Evolutionary conservation across 1,140 invertebrate genomes (phyloP), one percentile per base, ranked within the genome.

Genomic region (Pogonognathellus flavescens): DNA sequence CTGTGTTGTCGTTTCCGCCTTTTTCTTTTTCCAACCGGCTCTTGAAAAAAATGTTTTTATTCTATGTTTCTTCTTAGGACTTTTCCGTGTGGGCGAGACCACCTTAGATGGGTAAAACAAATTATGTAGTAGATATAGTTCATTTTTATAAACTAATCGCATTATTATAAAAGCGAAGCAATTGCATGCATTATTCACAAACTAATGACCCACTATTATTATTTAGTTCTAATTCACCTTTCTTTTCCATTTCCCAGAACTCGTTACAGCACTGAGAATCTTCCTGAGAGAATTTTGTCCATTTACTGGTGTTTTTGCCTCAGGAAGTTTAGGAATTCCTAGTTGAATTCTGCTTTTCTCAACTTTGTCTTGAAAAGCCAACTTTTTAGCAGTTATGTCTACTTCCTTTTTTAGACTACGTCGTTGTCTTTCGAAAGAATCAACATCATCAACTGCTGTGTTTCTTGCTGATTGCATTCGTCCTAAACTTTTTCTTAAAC

Each of bases 181-280:
- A 14, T 55, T 55, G 53, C 53, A 55, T 55, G 6, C 31, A 41
- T 41, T 41, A n/a, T 60, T 60, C 57, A 20, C n/a, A 60, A 18
- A 16, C 9, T 60, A 16, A 9, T 60, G n/a, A 60, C 1, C 14
- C 16, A 16, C 57, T 83, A 31, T 50, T 81, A 53, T 82, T 53
- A 82, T 53, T 82, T 41, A 6, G 31, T 41, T 41, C 31, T 41
- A 41, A 41, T 41, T 41, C 6, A 41, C 85, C 82, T 57, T 55
- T 60, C 72, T 86, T 25, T 80, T 87, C 5, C 41, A n/a, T 41
- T 55, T 86, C 11, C 86, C 84, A 14, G 84, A 85, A 50, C 14
- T 85, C 82, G 84, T 85, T 16, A 87, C 55, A 83, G 84, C 82
- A 57, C 20, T 80, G 2, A 87, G 22, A 20, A 87, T 84, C 66